Evolutionary conservation across 2,113 vertebrate species (phyloP).

Genomic region (Corapipo altera): DNA sequence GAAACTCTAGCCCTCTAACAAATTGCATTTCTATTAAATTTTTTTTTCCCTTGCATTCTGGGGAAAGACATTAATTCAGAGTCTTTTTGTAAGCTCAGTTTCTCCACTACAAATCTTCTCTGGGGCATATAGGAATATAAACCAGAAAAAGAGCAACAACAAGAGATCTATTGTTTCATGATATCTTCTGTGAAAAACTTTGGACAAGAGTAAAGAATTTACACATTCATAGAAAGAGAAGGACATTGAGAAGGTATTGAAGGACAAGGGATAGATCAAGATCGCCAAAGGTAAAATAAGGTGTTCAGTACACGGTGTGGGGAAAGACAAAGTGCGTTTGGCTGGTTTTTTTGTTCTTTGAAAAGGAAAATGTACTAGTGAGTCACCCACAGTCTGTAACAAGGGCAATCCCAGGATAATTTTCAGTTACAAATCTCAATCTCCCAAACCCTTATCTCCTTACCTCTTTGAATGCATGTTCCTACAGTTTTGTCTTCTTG

Average conservation of each 20-base stretch:
- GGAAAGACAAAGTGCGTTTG: accelerated
- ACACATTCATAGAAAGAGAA: not conserved
- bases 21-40: not conserved
- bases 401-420: not conserved
- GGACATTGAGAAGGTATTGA: no score
- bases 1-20: not conserved
- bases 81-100: not conserved
- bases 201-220: not conserved
- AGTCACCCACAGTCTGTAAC: not conserved
- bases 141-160: not conserved
- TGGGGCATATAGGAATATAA: not conserved
- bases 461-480: not conserved
- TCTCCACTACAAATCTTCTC: not conserved
- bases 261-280: not conserved
- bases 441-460: not conserved
- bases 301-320: not conserved
- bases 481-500: not conserved
- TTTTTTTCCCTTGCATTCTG: not conserved
- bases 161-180: not conserved
- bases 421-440: not conserved
- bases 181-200: not conserved
- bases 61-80: not conserved
- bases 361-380: not conserved
- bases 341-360: not conserved
- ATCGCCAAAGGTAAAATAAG: not conserved